Percentiles rank a stretch among this genome's conserved stretches.
phyloP scores from a whole-genome alignment of 2,113 vertebrate species.

The Syngnathoides biaculeatus region DNA sequence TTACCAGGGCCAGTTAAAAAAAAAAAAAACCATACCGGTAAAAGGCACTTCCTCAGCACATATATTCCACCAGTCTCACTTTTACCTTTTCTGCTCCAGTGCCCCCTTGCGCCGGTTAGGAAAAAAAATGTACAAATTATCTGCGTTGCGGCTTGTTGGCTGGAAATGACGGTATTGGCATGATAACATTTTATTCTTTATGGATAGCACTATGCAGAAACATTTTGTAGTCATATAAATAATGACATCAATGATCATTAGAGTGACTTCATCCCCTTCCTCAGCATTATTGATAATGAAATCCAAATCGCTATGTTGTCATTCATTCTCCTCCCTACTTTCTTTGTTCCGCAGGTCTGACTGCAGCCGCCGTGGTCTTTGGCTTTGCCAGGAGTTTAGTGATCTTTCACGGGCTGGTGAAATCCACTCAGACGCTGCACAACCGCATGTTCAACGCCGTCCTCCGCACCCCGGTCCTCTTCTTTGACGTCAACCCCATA shows the following conservation, averaged over 20 bases:
- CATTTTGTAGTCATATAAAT: not conserved
- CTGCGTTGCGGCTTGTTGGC: too few relatives aligned
- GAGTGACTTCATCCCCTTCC: not conserved
- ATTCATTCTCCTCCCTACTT: not conserved
- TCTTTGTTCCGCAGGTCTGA: conserved; percentile 74
- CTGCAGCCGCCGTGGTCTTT: conserved; percentile 75
- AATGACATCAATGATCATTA: not conserved
- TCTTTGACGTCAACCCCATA: conserved; percentile 89
- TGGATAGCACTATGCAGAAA: too few relatives aligned
- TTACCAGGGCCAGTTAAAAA: too few relatives aligned
- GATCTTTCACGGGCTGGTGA: conserved; percentile 80
- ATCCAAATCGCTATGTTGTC: not conserved
- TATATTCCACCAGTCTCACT: too few relatives aligned
- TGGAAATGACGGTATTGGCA: too few relatives aligned
- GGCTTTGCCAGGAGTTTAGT: conserved; percentile 77
- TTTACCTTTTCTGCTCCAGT: too few relatives aligned
- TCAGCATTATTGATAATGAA: not conserved
- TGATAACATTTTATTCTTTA: too few relatives aligned
- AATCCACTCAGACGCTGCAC: conserved; percentile 79
- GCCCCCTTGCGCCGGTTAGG: too few relatives aligned
- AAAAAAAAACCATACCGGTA: too few relatives aligned
- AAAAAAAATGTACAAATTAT: too few relatives aligned
- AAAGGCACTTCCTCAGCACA: too few relatives aligned
- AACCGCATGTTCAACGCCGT: conserved; percentile 86
- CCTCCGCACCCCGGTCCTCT: conserved; percentile 80